These are phyloP conservation scores for Drosophila kurseongensis DNA, from an alignment of 1,140 invertebrate species.

Conservation along the genomic window DNA sequence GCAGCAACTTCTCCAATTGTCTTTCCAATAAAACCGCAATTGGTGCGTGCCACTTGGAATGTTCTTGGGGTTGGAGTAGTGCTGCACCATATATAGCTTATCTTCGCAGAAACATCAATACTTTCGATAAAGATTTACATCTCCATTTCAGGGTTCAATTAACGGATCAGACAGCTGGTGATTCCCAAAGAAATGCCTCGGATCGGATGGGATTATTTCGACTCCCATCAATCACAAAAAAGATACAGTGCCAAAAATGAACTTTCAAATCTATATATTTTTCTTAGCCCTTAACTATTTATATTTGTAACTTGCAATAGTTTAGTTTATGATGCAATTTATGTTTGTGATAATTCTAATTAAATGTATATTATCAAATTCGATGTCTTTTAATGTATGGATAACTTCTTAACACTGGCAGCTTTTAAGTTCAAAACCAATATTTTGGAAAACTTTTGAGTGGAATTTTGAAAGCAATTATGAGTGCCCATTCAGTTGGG, in stretches of 20 bases:
- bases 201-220: slow-evolving; percentile 12
- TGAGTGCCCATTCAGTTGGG: slow-evolving; percentile 40
- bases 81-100: slow-evolving; percentile 4
- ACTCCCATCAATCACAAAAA: slow-evolving; percentile 18
- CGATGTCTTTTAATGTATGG: slow-evolving; percentile 5
- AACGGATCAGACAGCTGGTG: slow-evolving; percentile 16
- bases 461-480: slow-evolving; percentile 34
- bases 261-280: slow-evolving; percentile 51
- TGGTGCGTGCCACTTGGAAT: slow-evolving; percentile 24
- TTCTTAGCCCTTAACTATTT: slow-evolving; percentile 62
- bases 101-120: neutral
- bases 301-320: slow-evolving; percentile 61
- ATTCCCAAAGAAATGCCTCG: slow-evolving; percentile 11
- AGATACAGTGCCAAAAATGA: slow-evolving; percentile 66
- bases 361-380: slow-evolving; percentile 45
- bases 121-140: slow-evolving; percentile 2
- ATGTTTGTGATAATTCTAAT: slow-evolving; percentile 77
- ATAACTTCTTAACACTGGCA: slow-evolving; percentile 40
- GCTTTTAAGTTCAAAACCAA: slow-evolving; percentile 50
- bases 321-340: slow-evolving; percentile 64
- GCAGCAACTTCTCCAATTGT: slow-evolving; percentile 63
- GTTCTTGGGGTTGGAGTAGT: slow-evolving; percentile 18
- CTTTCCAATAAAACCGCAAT: slow-evolving; percentile 49
- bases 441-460: slow-evolving; percentile 70
- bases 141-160: slow-evolving; percentile 23